A percentile compares a stretch with the other conserved stretches of the same genome.
These are phyloP conservation scores for Trissoscelio sp. DNA, from an alignment of 2,888 invertebrate genomes.

Conservation along the genomic window DNA sequence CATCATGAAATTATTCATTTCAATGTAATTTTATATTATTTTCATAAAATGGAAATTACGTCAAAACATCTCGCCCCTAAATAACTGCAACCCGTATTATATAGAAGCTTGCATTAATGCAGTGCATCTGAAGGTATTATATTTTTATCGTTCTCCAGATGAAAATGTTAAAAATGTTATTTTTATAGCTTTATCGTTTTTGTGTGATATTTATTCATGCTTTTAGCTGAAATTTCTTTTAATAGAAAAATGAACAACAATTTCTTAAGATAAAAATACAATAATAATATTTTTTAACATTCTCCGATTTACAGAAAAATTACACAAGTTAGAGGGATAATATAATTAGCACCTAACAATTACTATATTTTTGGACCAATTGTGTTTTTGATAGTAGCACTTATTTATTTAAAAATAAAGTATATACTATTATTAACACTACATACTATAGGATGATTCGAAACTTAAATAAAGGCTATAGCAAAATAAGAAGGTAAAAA, in stretches of 20 bases:
- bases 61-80: slow-evolving; percentile 15
- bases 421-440: no score
- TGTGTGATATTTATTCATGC: slow-evolving; percentile 7
- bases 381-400: no score
- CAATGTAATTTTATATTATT: not conserved
- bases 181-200: slow-evolving; percentile 1
- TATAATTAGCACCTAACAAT: no score
- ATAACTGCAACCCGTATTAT: slow-evolving; percentile 30
- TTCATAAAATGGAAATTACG: not conserved
- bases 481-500: no score
- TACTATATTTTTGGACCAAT: no score
- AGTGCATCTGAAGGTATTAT: slow-evolving; percentile 12
- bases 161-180: not conserved
- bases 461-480: no score
- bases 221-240: slow-evolving; percentile 2
- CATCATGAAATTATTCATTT: not conserved
- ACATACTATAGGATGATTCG: no score
- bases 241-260: not conserved
- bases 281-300: no score
- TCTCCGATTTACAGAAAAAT: no score
- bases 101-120: slow-evolving; percentile 22
- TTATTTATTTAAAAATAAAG: no score
- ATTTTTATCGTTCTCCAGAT: slow-evolving; percentile 23
- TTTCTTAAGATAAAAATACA: no score
- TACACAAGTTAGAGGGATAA: no score